Base-by-base conservation (phyloP, 2,797 vertebrate genomes). In the Crenuchus spilurus region DNA sequence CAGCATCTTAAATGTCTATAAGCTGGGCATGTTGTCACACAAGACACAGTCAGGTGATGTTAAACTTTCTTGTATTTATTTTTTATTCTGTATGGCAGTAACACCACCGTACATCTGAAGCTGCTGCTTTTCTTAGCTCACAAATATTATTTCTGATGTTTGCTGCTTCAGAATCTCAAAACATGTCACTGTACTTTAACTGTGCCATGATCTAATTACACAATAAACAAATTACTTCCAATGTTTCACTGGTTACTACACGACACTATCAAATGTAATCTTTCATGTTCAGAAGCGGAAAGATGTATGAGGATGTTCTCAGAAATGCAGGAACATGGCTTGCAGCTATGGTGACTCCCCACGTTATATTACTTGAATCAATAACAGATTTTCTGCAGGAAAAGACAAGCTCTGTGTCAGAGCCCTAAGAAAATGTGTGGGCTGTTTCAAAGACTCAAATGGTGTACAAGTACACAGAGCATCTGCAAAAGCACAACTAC, bases 231-330 rank as follows among this genome's bases (percentile, higher is more conserved):
- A n/a, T n/a, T n/a, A n/a, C n/a, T n/a, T n/a, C n/a, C n/a, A n/a
- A n/a, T n/a, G n/a, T n/a, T n/a, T n/a, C 55, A 33, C 49, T 18
- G n/a, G 39, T 66, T 41, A 28, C 22, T 22, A 37, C 52, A 28
- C 22, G 20, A 37, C 52, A 74, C 51, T 58, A 66, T 54, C 72
- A 67, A 74, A n/a, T n/a, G n/a, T n/a, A n/a, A n/a, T n/a, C n/a
- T 58, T 74, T 66, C 58, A 52, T 54, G 46, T 54, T 72, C 51
- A 58, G 41, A 62, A 48, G 35, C 9, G 3, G 4, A n/a, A n/a
- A n/a, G n/a, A n/a, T n/a, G n/a, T 7, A 33, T 13, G 30, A 74
- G 49, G 5, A 62, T 7, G 20, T 3, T 28, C 62, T 48, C 46
- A 20, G 14, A 44, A 30, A 60, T 49, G 42, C 6, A 58, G 20